phyloP scores from a whole-genome alignment of 2,797 vertebrate genomes.

The Peromyscus attwateri region DNA sequence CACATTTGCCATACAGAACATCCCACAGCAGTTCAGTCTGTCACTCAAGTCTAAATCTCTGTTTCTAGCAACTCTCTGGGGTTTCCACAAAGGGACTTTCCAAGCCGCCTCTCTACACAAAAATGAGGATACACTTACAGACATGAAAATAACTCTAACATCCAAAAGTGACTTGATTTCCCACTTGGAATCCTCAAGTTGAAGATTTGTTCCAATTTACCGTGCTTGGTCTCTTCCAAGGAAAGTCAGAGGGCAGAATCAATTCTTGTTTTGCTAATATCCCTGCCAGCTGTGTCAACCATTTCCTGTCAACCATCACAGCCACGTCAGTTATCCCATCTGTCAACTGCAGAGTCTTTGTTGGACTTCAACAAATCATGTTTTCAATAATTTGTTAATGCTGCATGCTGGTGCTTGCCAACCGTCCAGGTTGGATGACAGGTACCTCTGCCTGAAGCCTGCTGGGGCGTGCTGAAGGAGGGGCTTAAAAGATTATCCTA shows the following conservation, averaged over 20 bases:
- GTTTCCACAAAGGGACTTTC: slow-evolving; percentile 47
- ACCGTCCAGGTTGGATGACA: not conserved
- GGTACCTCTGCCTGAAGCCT: not conserved
- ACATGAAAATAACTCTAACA: slow-evolving; percentile 46
- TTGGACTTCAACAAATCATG: slow-evolving; percentile 54
- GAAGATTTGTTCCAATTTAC: slow-evolving; percentile 48
- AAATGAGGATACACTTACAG: slow-evolving; percentile 52
- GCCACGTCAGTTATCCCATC: slow-evolving; percentile 50
- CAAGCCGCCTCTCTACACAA: slow-evolving; percentile 13
- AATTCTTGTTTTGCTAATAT: slow-evolving; percentile 24
- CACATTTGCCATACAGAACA: too few relatives aligned
- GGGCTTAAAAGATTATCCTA: not conserved
- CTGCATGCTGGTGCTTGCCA: slow-evolving; percentile 16
- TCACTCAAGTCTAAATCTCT: slow-evolving; percentile 1
- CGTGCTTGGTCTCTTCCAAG: not conserved
- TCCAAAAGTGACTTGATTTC: slow-evolving; percentile 55
- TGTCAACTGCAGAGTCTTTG: slow-evolving; percentile 62
- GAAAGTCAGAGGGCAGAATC: slow-evolving; percentile 49
- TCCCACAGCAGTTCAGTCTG: too few relatives aligned
- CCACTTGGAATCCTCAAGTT: slow-evolving; percentile 29
- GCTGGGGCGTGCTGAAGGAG: not conserved
- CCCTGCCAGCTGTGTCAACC: slow-evolving; percentile 47
- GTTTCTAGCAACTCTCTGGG: not conserved
- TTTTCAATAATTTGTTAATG: slow-evolving; percentile 45
- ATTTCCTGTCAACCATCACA: slow-evolving; percentile 26